A percentile compares a stretch with the other conserved stretches of the same genome.
These are phyloP conservation scores for Belonocnema kinseyi DNA, from an alignment of 1,140 invertebrate species.

Conservation along the genomic window DNA sequence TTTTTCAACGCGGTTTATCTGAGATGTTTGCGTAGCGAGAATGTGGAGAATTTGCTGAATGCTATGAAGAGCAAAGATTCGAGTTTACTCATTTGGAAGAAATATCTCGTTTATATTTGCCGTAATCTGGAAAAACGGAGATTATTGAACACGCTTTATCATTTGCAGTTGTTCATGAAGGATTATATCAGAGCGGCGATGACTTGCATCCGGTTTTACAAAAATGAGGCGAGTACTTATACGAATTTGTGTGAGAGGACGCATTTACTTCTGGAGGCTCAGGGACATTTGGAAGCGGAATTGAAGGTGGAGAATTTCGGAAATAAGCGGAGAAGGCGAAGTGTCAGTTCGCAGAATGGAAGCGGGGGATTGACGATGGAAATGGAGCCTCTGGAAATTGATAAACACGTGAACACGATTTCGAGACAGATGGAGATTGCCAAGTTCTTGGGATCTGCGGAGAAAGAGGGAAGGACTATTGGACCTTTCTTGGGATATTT, in stretches of 20 bases:
- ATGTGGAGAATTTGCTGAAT: constrained; percentile 78
- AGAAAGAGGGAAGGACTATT: constrained; percentile 72
- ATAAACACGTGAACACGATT: constrained; percentile 84
- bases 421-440: constrained; percentile 81
- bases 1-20: constrained; percentile 84
- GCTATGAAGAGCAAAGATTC: constrained; percentile 79
- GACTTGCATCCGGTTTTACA: constrained; percentile 84
- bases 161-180: constrained; percentile 81
- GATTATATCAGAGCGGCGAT: constrained; percentile 84
- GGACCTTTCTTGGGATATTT: constrained; percentile 68
- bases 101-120: constrained; percentile 81
- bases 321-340: constrained; percentile 66
- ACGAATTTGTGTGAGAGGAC: constrained; percentile 76
- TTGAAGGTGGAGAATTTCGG: constrained; percentile 58
- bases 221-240: constrained; percentile 76
- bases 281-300: constrained; percentile 79
- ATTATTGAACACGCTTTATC: constrained; percentile 81
- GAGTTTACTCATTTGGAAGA: constrained; percentile 80
- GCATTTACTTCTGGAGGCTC: constrained; percentile 78
- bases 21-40: constrained; percentile 79
- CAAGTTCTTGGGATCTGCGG: constrained; percentile 80
- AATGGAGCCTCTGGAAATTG: constrained; percentile 80
- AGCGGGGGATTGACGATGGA: constrained; percentile 76
- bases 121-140: constrained; percentile 80
- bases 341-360: constrained; percentile 61